Conservation (phyloP, 2,888 invertebrate species). For the Melanargia galathea region DNA sequence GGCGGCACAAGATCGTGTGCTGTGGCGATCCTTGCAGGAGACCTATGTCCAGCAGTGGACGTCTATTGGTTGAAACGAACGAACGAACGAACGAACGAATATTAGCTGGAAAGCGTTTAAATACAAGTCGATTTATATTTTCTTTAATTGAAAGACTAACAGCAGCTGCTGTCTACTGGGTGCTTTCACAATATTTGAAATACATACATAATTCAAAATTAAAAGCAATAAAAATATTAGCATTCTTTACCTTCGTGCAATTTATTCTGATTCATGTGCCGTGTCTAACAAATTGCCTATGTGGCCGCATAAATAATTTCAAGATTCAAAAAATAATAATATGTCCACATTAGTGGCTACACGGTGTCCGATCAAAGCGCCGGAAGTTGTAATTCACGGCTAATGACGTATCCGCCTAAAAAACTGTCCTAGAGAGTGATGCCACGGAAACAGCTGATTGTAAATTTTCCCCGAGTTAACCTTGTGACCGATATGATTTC, state of each 20-base stretch:
- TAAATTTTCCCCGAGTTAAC: conserved; percentile 46
- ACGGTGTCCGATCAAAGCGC: conserved; percentile 49
- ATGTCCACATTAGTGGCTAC: conserved; percentile 30
- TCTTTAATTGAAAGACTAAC: background rate
- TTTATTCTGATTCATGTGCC: conserved; percentile 17
- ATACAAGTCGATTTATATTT: no score
- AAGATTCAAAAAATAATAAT: conserved; percentile 36
- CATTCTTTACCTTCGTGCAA: background rate
- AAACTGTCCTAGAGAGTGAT: conserved; percentile 37
- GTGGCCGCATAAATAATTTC: conserved; percentile 41
- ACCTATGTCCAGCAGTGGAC: no score
- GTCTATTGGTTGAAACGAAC: no score
- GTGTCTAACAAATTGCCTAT: conserved; percentile 22
- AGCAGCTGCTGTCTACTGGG: background rate
- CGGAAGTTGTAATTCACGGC: conserved; percentile 52
- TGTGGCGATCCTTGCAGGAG: no score
- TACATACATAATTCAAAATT: background rate
- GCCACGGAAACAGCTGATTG: conserved; percentile 49
- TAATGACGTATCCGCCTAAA: conserved; percentile 42
- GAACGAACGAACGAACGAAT: no score
- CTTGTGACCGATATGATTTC: conserved; percentile 48
- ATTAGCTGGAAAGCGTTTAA: no score
- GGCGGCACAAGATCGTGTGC: no score
- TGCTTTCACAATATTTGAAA: background rate
- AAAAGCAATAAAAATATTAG: background rate